Conservation (phyloP, 2,113 vertebrate species). For the Ciconia stormi region DNA sequence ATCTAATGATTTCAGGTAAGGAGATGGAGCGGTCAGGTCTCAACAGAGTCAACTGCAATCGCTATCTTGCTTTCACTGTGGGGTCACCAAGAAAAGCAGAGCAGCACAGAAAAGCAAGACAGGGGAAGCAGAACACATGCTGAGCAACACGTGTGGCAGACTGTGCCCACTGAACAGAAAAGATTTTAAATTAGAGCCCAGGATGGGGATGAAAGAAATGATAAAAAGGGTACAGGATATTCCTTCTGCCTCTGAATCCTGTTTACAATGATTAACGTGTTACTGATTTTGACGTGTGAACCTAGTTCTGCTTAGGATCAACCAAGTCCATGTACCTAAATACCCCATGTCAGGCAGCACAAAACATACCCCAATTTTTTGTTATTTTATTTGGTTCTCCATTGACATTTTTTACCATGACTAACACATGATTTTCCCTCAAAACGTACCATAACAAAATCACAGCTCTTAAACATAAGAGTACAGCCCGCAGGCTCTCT, state of each 20-base stretch:
- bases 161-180: background rate
- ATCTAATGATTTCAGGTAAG: background rate
- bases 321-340: background rate
- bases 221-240: background rate
- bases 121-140: background rate
- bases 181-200: background rate
- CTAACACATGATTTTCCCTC: slow-evolving; percentile 61
- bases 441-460: slow-evolving; percentile 65
- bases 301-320: background rate
- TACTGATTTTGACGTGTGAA: background rate
- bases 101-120: background rate
- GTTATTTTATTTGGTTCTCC: slow-evolving; percentile 19
- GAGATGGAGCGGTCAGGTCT: background rate
- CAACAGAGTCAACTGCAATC: background rate
- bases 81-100: background rate
- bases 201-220: background rate
- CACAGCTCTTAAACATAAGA: slow-evolving; percentile 53
- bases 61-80: background rate
- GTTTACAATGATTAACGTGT: background rate
- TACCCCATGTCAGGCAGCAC: background rate
- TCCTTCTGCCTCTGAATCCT: background rate
- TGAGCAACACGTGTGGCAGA: background rate
- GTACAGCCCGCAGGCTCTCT: slow-evolving; percentile 36
- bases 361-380: background rate
- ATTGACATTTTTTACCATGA: slow-evolving; percentile 53